Evolutionary conservation across 2,113 vertebrate genomes (phyloP).

Genomic region (Anguilla rostrata): DNA sequence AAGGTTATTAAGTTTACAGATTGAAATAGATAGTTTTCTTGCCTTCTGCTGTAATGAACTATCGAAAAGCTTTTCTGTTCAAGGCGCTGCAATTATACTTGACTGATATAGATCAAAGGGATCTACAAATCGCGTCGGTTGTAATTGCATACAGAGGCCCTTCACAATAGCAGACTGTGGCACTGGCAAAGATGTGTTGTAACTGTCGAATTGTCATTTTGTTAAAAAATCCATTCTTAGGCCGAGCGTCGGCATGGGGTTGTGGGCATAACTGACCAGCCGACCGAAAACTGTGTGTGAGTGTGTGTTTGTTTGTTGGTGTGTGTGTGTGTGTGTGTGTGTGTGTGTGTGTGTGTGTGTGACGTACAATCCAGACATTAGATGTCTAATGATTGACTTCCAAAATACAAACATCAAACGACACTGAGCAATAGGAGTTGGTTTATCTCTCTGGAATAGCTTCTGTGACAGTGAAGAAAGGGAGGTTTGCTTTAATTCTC

Average conservation of each 20-base stretch:
- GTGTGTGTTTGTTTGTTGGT: too few relatives aligned
- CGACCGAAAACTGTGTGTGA: too few relatives aligned
- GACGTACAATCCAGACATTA: conserved; percentile 32
- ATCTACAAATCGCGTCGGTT: conserved; percentile 6
- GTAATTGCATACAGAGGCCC: conserved; percentile 7
- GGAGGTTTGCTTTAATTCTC: conserved; percentile 58
- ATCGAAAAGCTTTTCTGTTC: conserved; percentile 8
- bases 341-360: too few relatives aligned
- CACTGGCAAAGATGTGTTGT: background rate
- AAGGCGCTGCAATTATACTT: conserved; percentile 17
- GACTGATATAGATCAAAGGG: conserved; percentile 25
- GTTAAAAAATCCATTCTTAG: background rate
- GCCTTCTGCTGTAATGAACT: conserved; percentile 2
- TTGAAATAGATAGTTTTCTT: background rate
- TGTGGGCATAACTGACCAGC: background rate
- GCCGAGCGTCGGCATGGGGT: too few relatives aligned
- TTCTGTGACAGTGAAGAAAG: conserved; percentile 45
- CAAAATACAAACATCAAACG: conserved; percentile 66
- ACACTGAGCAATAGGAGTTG: conserved; percentile 54
- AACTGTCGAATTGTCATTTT: background rate
- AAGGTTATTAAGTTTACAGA: background rate
- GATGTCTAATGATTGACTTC: conserved; percentile 67
- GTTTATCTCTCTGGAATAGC: conserved; percentile 55
- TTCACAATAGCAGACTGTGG: background rate
- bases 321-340: background rate